phyloP scores from a whole-genome alignment of 2,888 invertebrate species.

The Tanypteryx hageni region DNA sequence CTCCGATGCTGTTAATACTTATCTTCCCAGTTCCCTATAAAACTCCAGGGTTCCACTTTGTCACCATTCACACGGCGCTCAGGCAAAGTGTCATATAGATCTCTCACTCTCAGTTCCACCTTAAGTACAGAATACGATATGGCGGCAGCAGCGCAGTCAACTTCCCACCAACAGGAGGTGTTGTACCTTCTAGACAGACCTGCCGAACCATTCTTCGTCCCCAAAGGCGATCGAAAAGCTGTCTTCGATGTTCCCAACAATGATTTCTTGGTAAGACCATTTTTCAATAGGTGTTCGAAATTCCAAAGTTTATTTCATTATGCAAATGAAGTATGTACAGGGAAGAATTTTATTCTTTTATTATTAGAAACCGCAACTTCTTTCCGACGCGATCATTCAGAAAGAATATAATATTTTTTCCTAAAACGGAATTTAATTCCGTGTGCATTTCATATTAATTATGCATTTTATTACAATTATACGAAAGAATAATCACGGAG shows the following conservation, averaged over 20 bases:
- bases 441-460: no score
- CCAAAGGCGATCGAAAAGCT: conserved; percentile 81
- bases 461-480: no score
- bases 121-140: not conserved
- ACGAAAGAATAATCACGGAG: no score
- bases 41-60: not conserved
- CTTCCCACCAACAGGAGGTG: conserved; percentile 6
- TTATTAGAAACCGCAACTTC: no score
- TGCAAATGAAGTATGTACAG: no score
- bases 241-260: conserved; percentile 81
- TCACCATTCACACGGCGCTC: not conserved
- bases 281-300: not conserved
- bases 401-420: no score
- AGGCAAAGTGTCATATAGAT: no score
- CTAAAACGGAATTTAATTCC: no score
- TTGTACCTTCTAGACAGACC: conserved; percentile 86
- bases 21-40: not conserved
- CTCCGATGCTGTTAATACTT: not conserved
- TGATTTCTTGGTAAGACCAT: conserved; percentile 79
- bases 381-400: no score
- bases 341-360: no score
- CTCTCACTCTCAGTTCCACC: no score
- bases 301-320: no score
- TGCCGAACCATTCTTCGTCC: conserved; percentile 86
- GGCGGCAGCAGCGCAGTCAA: not conserved